phyloP scores from a whole-genome alignment of 2,113 vertebrate species.

The Macrotis lagotis region DNA sequence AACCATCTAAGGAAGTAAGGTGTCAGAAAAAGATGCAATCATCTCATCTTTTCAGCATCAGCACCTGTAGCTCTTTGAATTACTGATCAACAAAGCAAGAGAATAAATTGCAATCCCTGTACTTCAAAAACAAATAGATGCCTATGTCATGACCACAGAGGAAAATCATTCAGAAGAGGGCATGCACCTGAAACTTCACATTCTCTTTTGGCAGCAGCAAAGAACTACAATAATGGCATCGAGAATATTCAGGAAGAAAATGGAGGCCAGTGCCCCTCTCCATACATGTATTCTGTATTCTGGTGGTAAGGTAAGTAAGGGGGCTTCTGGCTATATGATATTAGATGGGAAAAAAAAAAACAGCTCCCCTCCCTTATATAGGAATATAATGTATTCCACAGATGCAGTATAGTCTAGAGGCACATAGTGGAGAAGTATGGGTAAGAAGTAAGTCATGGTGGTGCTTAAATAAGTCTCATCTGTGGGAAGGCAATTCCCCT shows the following conservation, averaged over 20 bases:
- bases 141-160: constrained; percentile 12
- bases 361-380: background rate
- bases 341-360: background rate
- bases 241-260: background rate
- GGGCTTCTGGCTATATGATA: background rate
- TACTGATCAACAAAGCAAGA: background rate
- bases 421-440: background rate
- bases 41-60: background rate
- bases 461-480: background rate
- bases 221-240: background rate
- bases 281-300: background rate
- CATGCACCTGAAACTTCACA: background rate
- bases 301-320: background rate
- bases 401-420: background rate
- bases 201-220: background rate
- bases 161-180: background rate
- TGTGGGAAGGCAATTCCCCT: background rate
- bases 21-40: constrained; percentile 30
- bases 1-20: background rate
- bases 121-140: background rate
- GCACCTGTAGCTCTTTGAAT: constrained; percentile 3
- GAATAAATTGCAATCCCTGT: background rate
- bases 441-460: background rate
- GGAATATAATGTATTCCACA: background rate
- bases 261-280: background rate